Percentiles rank a stretch among this genome's conserved stretches.
Conservation (phyloP, 2,888 invertebrate species). For the Archips xylosteana region DNA sequence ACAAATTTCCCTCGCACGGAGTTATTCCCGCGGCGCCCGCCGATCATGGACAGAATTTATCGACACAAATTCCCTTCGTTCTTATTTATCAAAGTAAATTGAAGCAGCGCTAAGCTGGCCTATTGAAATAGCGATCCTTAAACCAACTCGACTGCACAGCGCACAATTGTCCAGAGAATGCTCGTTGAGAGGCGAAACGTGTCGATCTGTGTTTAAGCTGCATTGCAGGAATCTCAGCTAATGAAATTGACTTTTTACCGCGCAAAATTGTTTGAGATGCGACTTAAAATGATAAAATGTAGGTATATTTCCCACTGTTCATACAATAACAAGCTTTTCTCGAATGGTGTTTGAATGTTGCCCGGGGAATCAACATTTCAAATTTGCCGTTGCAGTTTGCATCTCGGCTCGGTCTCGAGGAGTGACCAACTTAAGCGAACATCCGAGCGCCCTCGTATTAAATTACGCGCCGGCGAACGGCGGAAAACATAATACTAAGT, state of each 20-base stretch:
- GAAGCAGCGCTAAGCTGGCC: constrained; percentile 23
- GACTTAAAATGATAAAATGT: neutral
- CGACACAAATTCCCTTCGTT: constrained; percentile 22
- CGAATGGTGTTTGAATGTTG: constrained; percentile 10
- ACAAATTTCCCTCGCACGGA: constrained; percentile 31
- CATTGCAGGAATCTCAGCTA: constrained; percentile 16
- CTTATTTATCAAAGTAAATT: constrained; percentile 36
- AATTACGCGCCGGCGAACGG: constrained; percentile 20
- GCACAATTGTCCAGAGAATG: constrained; percentile 17
- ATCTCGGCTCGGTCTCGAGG: constrained; percentile 1
- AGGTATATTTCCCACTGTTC: neutral
- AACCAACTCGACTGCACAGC: constrained; percentile 13
- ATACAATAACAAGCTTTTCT: constrained; percentile 11
- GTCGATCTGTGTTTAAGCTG: constrained; percentile 24
- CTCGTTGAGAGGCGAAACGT: constrained; percentile 30
- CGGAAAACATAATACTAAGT: constrained; percentile 25
- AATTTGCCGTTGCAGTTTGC: constrained; percentile 21
- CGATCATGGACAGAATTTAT: constrained; percentile 36
- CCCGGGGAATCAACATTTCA: constrained; percentile 1
- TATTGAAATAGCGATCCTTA: constrained; percentile 20
- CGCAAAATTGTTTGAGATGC: constrained; percentile 5
- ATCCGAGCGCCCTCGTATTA: constrained; percentile 17
- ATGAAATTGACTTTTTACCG: constrained; percentile 20
- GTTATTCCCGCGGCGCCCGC: constrained; percentile 22
- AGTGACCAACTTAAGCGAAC: constrained; percentile 15